phyloP scores from a whole-genome alignment of 2,888 invertebrate genomes.

The Dermolepida albohirtum region DNA sequence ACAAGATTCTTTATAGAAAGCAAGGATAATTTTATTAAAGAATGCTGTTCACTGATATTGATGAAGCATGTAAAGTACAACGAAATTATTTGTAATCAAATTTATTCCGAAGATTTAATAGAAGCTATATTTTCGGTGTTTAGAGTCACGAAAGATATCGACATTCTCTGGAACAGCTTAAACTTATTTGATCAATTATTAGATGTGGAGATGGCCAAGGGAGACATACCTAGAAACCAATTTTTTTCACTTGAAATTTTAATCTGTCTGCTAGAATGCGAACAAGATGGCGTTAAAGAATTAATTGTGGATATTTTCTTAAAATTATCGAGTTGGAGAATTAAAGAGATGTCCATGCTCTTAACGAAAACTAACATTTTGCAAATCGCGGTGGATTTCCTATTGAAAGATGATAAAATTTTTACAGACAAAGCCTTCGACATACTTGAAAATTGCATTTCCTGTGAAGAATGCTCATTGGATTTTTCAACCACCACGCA shows the following conservation, averaged over 20 bases:
- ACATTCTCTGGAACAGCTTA: conserved; percentile 29
- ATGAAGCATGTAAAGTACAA: conserved; percentile 16
- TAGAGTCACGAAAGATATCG: conserved; percentile 3
- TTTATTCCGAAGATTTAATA: conserved; percentile 20
- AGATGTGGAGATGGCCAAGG: conserved; percentile 6
- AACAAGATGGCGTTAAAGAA: conserved; percentile 15
- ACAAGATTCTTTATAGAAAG: conserved; percentile 16
- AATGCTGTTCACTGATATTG: conserved; percentile 29
- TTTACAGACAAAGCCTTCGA: conserved; percentile 17
- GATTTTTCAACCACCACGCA: conserved; percentile 2
- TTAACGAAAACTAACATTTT: conserved; percentile 11
- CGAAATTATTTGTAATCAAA: conserved; percentile 13
- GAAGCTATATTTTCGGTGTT: conserved; percentile 15
- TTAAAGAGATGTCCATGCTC: conserved; percentile 3
- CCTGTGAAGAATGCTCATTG: conserved; percentile 15
- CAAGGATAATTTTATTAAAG: conserved; percentile 27
- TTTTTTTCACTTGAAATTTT: conserved; percentile 11
- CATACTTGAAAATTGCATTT: conserved; percentile 29
- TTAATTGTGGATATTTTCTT: conserved; percentile 23
- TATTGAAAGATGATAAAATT: conserved; percentile 10
- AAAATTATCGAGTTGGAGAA: conserved; percentile 20
- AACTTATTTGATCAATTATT: conserved; percentile 25
- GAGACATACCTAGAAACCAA: conserved; percentile 3
- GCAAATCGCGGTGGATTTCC: conserved; percentile 5
- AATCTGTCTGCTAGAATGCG: conserved; percentile 19